Evolutionary conservation across 2,888 invertebrate species (phyloP), one percentile per base, ranked within the genome.

Genomic region (Philereme transversata): DNA sequence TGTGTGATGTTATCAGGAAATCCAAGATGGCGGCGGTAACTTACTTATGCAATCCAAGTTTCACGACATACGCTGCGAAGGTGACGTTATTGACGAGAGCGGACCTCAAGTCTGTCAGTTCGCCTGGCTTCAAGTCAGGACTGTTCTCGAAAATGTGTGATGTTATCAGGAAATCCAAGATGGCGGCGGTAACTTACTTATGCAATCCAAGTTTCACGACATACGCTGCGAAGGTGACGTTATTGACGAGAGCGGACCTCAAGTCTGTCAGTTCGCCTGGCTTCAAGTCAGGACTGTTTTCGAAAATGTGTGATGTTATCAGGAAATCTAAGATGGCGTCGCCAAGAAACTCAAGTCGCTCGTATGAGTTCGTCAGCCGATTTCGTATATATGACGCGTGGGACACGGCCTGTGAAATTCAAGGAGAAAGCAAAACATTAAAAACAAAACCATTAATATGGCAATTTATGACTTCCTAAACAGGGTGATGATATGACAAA

Each of bases 61-160:
- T 95, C 9, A 99, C 97, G 5, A 97, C 95, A 54, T 98, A 93
- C 34, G 97, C 96, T 0, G 98, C 99, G 77, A 99, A 97, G 0
- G 98, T 99, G 62, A 97, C 95, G 79, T 99, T 99, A 82, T 99
- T 99, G 4, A 99, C 99, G 4, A 99, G 93, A 0, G 99, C 97
- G 0, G 99, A 99, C 43, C 99, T 93, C 62, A 99, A 83, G 87
- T 99, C 99, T 0, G 99, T 99, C 59, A 99, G 87, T 11, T 97
- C 95, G 0, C 99, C 99, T 0, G 98, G 98, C 59, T 94, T 94
- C 77, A 97, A 91, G 34, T 91, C 75, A 0, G 88, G 89, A 64
- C 94, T 95, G 65, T 94, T 94, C 83, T 98, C 97, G 80, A 94
- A 99, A 55, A 99, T 96, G 79, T 97, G 95, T 8, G 96, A 34